These are phyloP conservation scores for Pavo muticus DNA, from an alignment of 2,113 vertebrate genomes.

Conservation along the genomic window DNA sequence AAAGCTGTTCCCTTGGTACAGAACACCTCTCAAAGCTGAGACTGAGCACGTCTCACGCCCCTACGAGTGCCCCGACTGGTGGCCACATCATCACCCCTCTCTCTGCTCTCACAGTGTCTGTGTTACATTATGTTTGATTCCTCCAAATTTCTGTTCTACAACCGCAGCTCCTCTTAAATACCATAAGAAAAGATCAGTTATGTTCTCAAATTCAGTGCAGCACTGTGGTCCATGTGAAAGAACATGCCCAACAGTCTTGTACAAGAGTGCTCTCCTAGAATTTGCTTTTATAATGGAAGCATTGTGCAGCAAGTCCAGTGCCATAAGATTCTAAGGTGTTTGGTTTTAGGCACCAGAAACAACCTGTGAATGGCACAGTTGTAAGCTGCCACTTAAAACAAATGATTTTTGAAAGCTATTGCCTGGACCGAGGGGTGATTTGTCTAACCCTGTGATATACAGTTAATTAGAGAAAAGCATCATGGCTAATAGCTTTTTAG, in stretches of 20 bases:
- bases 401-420: conserved; percentile 60
- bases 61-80: not conserved
- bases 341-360: conserved; percentile 46
- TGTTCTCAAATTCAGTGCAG: not conserved
- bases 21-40: not conserved
- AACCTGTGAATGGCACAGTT: conserved; percentile 49
- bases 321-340: conserved; percentile 1
- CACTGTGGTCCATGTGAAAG: not conserved
- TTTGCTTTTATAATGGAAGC: conserved; percentile 19
- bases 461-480: conserved; percentile 69
- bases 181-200: not conserved
- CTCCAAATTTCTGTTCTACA: not conserved
- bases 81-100: not conserved
- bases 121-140: not conserved
- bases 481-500: conserved; percentile 68
- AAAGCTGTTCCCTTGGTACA: not conserved
- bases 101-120: not conserved
- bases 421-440: conserved; percentile 44
- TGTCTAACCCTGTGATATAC: conserved; percentile 53
- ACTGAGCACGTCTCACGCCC: not conserved
- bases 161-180: not conserved
- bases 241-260: not conserved
- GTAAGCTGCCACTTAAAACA: conserved; percentile 63
- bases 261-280: not conserved
- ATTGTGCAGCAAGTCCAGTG: conserved; percentile 32